phyloP scores from a whole-genome alignment of 2,888 invertebrate genomes.

The Cerceris rybyensis region DNA sequence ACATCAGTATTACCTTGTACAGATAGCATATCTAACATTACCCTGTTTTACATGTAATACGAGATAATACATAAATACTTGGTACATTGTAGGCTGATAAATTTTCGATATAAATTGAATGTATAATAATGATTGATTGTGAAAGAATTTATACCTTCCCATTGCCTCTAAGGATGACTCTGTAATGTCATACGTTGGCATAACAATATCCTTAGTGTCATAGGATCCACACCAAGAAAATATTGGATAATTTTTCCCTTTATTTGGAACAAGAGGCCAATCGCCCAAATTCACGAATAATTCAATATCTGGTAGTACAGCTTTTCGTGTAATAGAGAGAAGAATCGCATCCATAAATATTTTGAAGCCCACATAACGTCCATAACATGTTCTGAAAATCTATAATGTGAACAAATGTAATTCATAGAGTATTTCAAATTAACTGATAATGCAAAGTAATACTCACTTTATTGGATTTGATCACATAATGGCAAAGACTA shows the following conservation, averaged over 20 bases:
- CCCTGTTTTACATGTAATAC: constrained; percentile 83
- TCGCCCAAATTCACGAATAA: constrained; percentile 97
- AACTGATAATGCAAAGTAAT: constrained; percentile 10
- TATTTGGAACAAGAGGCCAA: constrained; percentile 91
- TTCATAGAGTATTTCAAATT: constrained; percentile 17
- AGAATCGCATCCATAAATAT: constrained; percentile 96
- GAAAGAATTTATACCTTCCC: constrained; percentile 87
- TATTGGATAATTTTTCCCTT: constrained; percentile 87
- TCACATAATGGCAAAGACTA: constrained; percentile 94
- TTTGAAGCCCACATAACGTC: constrained; percentile 97
- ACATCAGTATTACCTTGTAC: constrained; percentile 90
- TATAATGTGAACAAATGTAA: constrained; percentile 65
- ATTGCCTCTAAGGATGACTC: constrained; percentile 96
- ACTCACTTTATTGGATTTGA: constrained; percentile 88
- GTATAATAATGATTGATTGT: neutral
- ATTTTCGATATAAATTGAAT: constrained; percentile 6
- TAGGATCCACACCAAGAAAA: constrained; percentile 98
- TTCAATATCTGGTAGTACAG: constrained; percentile 92
- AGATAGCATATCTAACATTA: constrained; percentile 94
- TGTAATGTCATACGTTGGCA: constrained; percentile 98
- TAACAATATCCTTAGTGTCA: constrained; percentile 92
- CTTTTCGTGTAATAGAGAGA: constrained; percentile 91
- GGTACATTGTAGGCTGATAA: constrained; percentile 5
- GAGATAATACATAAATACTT: constrained; percentile 15
- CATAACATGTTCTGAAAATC: constrained; percentile 94